Evolutionary conservation across 2,797 vertebrate genomes (phyloP), one percentile per base, ranked within the genome.

Genomic region (Manis pentadactyla): DNA sequence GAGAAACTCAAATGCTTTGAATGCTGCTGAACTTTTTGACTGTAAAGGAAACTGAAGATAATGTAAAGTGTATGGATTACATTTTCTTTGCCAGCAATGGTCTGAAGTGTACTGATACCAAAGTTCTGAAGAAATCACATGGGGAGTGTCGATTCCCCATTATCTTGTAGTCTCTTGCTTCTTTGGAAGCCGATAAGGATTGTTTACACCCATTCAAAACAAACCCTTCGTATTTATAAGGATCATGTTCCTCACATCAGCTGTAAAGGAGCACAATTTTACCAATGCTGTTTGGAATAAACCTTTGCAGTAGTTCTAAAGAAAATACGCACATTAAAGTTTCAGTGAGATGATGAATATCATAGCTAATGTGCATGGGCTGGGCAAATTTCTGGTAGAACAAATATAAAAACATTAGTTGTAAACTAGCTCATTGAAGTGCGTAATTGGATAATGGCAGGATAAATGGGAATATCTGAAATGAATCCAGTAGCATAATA

Each of bases 401-500:
- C 61, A 95, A 69, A 87, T 75, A 85, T 25, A 39, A 57, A 94
- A 78, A 42, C 39, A 75, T 85, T 92, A 42, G n/a, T 59, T 93
- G 23, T 74, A 83, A 92, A 93, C 9, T 82, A 78, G 81, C 27
- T 83, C 82, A 74, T 69, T 61, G 64, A 96, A 91, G 81, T 73
- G 10, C 34, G 69, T 90, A 85, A 94, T 94, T 90, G 49, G 61
- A 79, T 92, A 86, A 96, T 86, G 39, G n/a, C 19, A 83, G 88
- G 61, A 87, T 74, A 89, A 95, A 73, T 73, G 39, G 29, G 15
- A 68, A 79, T 74, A 23, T 46, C 63, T 78, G 12, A 94, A 93
- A 90, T 34, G 92, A 63, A 94, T 78, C 9, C 59, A 92, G 23
- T 37, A 27, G 11, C 21, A 73, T 34, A 93, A 78, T 79, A 63